These are phyloP conservation scores for Anhinga rufa DNA, from an alignment of 2,113 vertebrate genomes.

Conservation along the genomic window DNA sequence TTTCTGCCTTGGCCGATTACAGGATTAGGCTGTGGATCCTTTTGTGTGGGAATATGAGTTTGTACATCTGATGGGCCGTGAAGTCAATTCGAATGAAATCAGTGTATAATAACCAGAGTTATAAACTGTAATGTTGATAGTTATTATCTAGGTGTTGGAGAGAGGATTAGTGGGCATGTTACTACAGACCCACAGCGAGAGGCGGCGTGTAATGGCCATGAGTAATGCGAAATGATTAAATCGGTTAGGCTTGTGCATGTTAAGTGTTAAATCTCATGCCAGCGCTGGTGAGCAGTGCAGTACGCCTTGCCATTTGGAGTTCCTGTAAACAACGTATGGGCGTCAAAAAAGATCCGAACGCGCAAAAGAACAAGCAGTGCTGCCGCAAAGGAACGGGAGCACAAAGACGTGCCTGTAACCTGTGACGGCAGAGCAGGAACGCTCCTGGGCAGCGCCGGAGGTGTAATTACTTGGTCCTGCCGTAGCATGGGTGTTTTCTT, in stretches of 20 bases:
- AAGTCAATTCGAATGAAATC: background rate
- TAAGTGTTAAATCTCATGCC: background rate
- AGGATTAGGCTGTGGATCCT: background rate
- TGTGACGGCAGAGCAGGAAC: background rate
- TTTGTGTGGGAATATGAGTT: background rate
- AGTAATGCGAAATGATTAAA: background rate
- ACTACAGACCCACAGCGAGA: background rate
- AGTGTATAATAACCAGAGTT: background rate
- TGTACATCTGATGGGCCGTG: background rate
- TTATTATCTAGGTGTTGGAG: background rate
- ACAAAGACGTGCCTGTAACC: background rate
- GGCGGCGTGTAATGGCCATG: background rate
- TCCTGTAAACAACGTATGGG: background rate
- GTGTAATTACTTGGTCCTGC: background rate
- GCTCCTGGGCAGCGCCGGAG: background rate
- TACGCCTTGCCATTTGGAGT: background rate
- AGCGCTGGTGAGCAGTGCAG: background rate
- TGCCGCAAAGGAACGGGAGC: background rate
- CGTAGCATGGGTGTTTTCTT: background rate
- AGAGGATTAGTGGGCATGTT: background rate
- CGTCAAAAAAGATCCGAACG: background rate
- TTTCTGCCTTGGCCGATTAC: accelerated
- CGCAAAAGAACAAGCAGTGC: background rate
- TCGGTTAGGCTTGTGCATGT: background rate
- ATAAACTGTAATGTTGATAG: background rate